phyloP scores from a whole-genome alignment of 2,113 vertebrate genomes.

The Ellobius talpinus region DNA sequence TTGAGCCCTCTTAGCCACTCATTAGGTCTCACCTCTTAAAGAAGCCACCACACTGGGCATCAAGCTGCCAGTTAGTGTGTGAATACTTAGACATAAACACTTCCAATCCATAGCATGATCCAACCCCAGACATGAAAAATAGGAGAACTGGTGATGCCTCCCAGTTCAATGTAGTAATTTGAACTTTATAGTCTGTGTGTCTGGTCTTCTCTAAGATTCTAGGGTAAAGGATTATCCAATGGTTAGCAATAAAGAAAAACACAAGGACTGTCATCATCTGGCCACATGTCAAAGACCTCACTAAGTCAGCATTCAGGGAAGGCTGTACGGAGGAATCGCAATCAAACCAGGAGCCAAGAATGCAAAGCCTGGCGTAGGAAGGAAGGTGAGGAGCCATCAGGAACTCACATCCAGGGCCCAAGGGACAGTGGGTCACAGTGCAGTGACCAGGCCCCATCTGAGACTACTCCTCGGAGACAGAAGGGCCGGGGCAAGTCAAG shows the following conservation, averaged over 20 bases:
- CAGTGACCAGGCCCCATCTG: background rate
- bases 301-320: background rate
- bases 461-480: background rate
- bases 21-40: background rate
- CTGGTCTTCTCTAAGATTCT: background rate
- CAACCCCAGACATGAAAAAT: background rate
- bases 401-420: rapidly evolving
- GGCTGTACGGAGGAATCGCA: background rate
- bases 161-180: background rate
- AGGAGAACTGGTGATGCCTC: background rate
- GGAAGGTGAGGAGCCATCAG: background rate
- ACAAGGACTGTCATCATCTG: background rate
- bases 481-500: no score
- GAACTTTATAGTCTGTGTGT: background rate
- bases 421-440: background rate
- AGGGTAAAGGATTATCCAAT: background rate
- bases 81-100: background rate
- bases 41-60: no score
- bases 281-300: background rate
- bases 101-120: background rate
- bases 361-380: background rate
- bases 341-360: background rate
- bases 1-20: background rate
- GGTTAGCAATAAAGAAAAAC: background rate
- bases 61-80: background rate